Base-by-base conservation (phyloP, 2,888 invertebrate species). In the Spodoptera exigua region DNA sequence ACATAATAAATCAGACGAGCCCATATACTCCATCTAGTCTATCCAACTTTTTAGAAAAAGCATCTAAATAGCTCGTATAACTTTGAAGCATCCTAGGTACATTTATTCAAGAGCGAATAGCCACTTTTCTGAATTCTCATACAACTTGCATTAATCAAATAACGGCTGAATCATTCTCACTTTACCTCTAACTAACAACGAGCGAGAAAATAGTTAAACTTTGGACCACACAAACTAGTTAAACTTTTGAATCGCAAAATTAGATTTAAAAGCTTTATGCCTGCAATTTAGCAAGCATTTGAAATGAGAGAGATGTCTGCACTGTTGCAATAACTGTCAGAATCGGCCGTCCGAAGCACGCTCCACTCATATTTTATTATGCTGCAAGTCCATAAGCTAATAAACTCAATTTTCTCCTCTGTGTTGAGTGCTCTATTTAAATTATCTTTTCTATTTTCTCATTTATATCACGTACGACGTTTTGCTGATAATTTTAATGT, bases 331-430 rank as follows among this genome's bases (percentile, higher is more conserved):
- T 74, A 41, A 64, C 54, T 51, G 48, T 58, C 52, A 45, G 45
- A 45, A 48, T 21, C 14, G 17, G 17, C 16, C n/a, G 13, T 1
- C 17, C 39, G 27, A 17, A 56, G 37, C 41, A 32, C 9, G 35
- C 47, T 47, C 12, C 21, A 43, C 40, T 70, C 53, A 68, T 60
- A 61, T 55, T 67, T 59, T 17, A 70, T 59, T 17, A 70, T 49
- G 45, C 49, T 54, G 12, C 32, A 46, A 52, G 35, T 68, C 58
- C 60, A 66, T 70, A 51, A 56, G 16, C 27, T 36, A 56, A 63
- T 67, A 48, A 54, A 63, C 58, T 37, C 12, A 61, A 41, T 67
- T 63, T 45, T 48, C 35, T 52, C 47, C 43, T 43, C 48, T 9
- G 41, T 10, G 53, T 39, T 36, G 37, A 39, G 18, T 44, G 10